A percentile compares a stretch with the other conserved stretches of the same genome.
phyloP scores from a whole-genome alignment of 2,888 invertebrate genomes.

The Mythimna loreyi region DNA sequence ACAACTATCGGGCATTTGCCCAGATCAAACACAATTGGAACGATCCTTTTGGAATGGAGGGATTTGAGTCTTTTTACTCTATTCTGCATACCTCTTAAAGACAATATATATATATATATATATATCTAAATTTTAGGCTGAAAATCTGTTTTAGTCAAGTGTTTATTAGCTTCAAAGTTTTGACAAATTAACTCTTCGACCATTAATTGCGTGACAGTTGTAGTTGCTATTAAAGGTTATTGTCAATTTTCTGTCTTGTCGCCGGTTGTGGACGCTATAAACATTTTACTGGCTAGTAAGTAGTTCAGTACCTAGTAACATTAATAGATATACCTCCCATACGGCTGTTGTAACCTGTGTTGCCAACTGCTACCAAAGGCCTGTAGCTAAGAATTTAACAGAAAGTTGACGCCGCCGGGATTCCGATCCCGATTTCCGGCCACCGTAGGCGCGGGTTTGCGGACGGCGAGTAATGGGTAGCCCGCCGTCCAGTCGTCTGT shows the following conservation, averaged over 20 bases:
- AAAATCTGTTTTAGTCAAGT: not conserved
- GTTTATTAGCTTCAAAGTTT: not conserved
- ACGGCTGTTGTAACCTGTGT: too few relatives aligned
- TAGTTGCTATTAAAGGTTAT: conserved; percentile 24
- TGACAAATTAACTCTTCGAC: conserved; percentile 5
- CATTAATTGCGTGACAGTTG: conserved; percentile 29
- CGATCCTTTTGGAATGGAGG: not conserved
- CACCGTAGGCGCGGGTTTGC: too few relatives aligned
- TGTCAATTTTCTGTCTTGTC: conserved; percentile 21
- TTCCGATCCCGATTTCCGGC: too few relatives aligned
- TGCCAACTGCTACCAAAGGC: too few relatives aligned
- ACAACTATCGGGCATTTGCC: too few relatives aligned
- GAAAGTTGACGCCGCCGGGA: too few relatives aligned
- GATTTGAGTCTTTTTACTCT: not conserved
- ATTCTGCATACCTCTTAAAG: not conserved
- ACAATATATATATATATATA: too few relatives aligned
- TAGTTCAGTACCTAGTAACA: conserved; percentile 1
- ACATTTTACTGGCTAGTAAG: conserved; percentile 11
- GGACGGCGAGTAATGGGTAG: too few relatives aligned
- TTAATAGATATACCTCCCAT: not conserved
- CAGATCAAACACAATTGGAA: too few relatives aligned
- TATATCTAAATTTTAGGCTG: too few relatives aligned
- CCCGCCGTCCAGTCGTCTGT: too few relatives aligned
- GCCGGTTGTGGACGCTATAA: conserved; percentile 18
- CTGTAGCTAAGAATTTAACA: too few relatives aligned